Percentiles rank a stretch among this genome's conserved stretches.
Evolutionary conservation across 2,113 vertebrate species (phyloP).

Genomic region (Poeciliopsis prolifica): DNA sequence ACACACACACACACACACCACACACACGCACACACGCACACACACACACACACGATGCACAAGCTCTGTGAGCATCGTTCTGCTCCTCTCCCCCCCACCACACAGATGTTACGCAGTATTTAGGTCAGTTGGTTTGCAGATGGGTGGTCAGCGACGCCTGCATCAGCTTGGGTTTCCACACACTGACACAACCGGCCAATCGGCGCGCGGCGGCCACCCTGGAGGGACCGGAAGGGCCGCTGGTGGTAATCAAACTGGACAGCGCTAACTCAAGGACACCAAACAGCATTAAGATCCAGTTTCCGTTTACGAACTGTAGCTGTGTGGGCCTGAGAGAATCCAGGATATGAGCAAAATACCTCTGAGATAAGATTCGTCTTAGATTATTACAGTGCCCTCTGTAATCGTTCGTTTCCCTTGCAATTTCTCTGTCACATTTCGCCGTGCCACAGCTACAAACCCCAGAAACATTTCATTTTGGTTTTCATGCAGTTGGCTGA

Average conservation of each 20-base stretch:
- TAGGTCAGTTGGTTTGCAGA: constrained; percentile 76
- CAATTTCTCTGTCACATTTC: not conserved
- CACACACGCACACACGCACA: not conserved
- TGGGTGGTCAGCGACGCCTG: constrained; percentile 69
- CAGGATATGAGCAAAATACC: constrained; percentile 5
- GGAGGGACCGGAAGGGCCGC: constrained; percentile 54
- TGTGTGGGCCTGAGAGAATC: constrained; percentile 38
- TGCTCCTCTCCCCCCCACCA: constrained; percentile 44
- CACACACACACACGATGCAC: not conserved
- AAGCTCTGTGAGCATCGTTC: constrained; percentile 41
- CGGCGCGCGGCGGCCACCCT: constrained; percentile 53
- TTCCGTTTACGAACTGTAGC: constrained; percentile 23
- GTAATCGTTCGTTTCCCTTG: not conserved
- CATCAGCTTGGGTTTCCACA: constrained; percentile 67
- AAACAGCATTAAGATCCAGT: constrained; percentile 47
- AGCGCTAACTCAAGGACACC: constrained; percentile 53
- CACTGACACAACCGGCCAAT: constrained; percentile 68
- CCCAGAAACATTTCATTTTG: not conserved
- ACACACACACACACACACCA: not conserved
- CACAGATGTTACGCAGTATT: constrained; percentile 74
- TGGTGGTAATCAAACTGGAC: constrained; percentile 68
- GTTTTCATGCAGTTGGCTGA: not conserved
- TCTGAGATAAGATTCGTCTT: constrained; percentile 30
- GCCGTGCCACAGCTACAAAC: not conserved
- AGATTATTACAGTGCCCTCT: constrained; percentile 1